Percentiles rank a stretch among this genome's conserved stretches.
phyloP scores from a whole-genome alignment of 2,113 vertebrate genomes.

The Silurus asotus region DNA sequence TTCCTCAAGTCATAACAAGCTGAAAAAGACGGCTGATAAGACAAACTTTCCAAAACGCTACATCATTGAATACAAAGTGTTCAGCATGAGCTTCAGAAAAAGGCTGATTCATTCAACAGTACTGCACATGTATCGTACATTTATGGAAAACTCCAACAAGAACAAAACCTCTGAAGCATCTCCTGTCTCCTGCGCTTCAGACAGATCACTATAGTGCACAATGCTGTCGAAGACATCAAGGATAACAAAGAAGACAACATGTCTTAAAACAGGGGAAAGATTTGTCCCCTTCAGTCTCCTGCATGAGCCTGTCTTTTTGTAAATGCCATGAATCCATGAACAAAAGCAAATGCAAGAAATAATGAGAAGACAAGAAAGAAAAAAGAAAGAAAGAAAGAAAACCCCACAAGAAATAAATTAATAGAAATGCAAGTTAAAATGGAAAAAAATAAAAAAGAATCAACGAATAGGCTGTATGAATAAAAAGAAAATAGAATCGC shows the following conservation, averaged over 20 bases:
- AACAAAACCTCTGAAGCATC: neutral
- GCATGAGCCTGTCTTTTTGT: slow-evolving; percentile 56
- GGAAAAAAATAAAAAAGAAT: too few relatives aligned
- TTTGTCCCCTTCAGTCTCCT: slow-evolving; percentile 55
- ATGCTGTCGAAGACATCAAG: slow-evolving; percentile 20
- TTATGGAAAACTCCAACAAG: neutral
- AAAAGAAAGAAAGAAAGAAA: too few relatives aligned
- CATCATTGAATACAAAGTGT: slow-evolving; percentile 1
- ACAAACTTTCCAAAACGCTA: slow-evolving; percentile 3
- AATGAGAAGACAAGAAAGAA: too few relatives aligned
- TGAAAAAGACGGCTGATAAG: neutral
- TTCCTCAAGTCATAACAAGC: slow-evolving; percentile 42
- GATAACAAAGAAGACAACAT: slow-evolving; percentile 64
- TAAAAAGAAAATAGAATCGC: too few relatives aligned
- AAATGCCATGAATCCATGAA: slow-evolving; percentile 37
- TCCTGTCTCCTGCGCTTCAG: neutral
- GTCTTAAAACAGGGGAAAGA: slow-evolving; percentile 63
- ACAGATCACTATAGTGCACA: neutral
- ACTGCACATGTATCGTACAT: neutral
- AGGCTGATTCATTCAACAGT: too few relatives aligned
- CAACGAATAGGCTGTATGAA: too few relatives aligned
- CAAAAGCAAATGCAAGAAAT: too few relatives aligned
- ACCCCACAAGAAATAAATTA: too few relatives aligned
- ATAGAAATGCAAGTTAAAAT: too few relatives aligned
- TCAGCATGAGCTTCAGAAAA: neutral